Evolutionary conservation across 2,888 invertebrate species (phyloP).

Genomic region (Drosophila percnosoma): DNA sequence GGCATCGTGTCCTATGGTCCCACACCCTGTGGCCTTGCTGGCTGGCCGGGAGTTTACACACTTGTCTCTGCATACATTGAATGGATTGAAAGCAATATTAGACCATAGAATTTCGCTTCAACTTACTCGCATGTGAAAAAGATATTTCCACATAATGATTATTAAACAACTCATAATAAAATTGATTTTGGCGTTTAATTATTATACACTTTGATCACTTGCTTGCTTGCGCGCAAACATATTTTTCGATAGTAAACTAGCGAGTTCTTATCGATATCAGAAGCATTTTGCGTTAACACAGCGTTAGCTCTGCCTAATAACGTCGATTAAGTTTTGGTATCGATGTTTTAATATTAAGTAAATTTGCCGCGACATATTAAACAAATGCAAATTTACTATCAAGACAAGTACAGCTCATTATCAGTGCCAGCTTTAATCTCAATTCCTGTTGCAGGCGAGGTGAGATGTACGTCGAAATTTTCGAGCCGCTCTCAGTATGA

Average conservation of each 20-base stretch:
- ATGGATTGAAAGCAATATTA: slow-evolving; percentile 86
- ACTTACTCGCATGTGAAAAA: not conserved
- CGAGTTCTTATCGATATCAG: slow-evolving; percentile 5
- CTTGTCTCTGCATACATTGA: slow-evolving; percentile 86
- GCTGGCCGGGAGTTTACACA: slow-evolving; percentile 88
- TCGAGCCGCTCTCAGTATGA: slow-evolving; percentile 54
- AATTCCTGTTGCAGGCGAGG: slow-evolving; percentile 1
- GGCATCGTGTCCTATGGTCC: slow-evolving; percentile 89
- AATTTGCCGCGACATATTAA: not conserved
- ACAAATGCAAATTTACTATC: not conserved
- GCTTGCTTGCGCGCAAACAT: slow-evolving; percentile 3
- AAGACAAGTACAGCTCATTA: not conserved
- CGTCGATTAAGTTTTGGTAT: not conserved
- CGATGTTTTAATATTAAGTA: not conserved
- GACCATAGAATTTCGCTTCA: slow-evolving; percentile 57
- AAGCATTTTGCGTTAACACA: slow-evolving; percentile 1
- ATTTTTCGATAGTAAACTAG: not conserved
- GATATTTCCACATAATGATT: not conserved
- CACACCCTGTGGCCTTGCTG: slow-evolving; percentile 87
- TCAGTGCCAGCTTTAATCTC: not conserved
- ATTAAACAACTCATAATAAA: slow-evolving; percentile 1
- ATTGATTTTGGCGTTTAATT: not conserved
- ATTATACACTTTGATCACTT: not conserved
- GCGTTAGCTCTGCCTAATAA: not conserved
- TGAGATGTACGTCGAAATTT: slow-evolving; percentile 19